Conservation (phyloP, 2,888 invertebrate genomes). For the Drosophila fungiperda region DNA sequence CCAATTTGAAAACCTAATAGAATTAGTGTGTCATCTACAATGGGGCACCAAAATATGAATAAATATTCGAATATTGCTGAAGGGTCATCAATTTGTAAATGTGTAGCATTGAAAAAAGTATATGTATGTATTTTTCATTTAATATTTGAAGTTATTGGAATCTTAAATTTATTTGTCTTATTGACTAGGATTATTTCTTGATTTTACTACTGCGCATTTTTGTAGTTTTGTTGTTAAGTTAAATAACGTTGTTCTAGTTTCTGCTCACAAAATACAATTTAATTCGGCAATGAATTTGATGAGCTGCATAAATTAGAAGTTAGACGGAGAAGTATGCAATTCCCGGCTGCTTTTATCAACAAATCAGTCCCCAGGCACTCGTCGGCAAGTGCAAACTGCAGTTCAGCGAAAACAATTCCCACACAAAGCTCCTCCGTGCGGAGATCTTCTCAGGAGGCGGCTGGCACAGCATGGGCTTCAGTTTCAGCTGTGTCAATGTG, state of each 20-base stretch:
- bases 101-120: not conserved
- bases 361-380: slow-evolving; percentile 51
- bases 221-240: not conserved
- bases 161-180: not conserved
- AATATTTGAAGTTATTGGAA: not conserved
- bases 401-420: slow-evolving; percentile 59
- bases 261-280: not conserved
- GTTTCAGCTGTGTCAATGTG: slow-evolving; percentile 65
- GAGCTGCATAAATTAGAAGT: slow-evolving; percentile 31
- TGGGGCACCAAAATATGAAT: not conserved
- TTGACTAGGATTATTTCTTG: not conserved
- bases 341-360: slow-evolving; percentile 31
- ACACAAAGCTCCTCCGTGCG: slow-evolving; percentile 41
- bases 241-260: slow-evolving; percentile 9
- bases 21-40: not conserved
- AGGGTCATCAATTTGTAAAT: not conserved
- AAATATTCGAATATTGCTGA: not conserved
- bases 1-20: too few species aligned
- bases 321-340: slow-evolving; percentile 23
- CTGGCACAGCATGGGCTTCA: slow-evolving; percentile 16
- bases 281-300: slow-evolving; percentile 14
- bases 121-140: not conserved
- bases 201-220: not conserved
- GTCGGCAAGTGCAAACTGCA: slow-evolving; percentile 59
- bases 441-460: slow-evolving; percentile 36